phyloP scores from a whole-genome alignment of 2,888 invertebrate genomes.

The Hylaea fasciaria region DNA sequence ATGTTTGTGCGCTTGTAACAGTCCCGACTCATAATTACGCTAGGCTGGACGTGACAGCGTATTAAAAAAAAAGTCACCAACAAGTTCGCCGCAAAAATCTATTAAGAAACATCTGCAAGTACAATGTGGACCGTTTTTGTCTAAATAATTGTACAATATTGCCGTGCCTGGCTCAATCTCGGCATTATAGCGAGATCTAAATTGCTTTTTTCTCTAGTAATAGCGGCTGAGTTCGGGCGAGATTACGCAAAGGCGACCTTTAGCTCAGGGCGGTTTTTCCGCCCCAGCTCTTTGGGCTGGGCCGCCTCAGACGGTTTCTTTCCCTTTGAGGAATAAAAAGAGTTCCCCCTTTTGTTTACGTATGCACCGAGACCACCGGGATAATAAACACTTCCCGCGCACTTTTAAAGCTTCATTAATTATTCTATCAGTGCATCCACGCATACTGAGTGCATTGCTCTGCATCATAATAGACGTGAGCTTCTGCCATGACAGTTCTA shows the following conservation, averaged over 20 bases:
- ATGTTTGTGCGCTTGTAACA: no score
- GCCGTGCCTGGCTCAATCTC: conserved; percentile 42
- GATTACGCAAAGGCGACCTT: conserved; percentile 68
- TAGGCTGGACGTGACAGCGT: conserved; percentile 9
- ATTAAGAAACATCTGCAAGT: conserved; percentile 23
- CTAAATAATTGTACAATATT: conserved; percentile 33
- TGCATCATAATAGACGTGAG: not conserved
- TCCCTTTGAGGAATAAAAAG: conserved; percentile 51
- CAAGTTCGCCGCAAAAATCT: conserved; percentile 18
- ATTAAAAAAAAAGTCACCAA: conserved; percentile 11
- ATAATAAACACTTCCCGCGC: conserved; percentile 8
- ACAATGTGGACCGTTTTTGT: conserved; percentile 23
- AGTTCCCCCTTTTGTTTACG: conserved; percentile 37
- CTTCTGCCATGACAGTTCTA: no score
- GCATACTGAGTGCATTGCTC: not conserved
- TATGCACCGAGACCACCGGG: conserved; percentile 15
- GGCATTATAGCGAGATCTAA: conserved; percentile 52
- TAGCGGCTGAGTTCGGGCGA: conserved; percentile 43
- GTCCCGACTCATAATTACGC: no score
- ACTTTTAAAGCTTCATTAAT: conserved; percentile 11
- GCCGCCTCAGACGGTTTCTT: conserved; percentile 52
- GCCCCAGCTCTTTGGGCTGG: conserved; percentile 53
- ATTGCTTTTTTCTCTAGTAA: conserved; percentile 63
- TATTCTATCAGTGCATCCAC: not conserved
- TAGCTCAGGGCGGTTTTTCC: conserved; percentile 63